Evolutionary conservation across 2,888 invertebrate species (phyloP), one percentile per base, ranked within the genome.

Genomic region (Psococerastis gibbosa): DNA sequence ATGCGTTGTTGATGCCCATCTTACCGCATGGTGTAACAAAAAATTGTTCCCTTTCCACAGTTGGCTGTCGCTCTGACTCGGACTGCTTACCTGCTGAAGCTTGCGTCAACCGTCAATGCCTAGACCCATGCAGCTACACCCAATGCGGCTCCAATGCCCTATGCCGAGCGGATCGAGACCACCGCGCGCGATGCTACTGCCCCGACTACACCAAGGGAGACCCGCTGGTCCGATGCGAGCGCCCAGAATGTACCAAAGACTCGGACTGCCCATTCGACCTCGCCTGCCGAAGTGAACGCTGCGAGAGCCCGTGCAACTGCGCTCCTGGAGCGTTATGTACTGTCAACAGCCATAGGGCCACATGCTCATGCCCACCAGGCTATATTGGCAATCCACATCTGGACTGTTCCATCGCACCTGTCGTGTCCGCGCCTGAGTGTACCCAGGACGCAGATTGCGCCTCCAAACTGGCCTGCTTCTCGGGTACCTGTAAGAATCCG

Each of bases 271-370:
- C 83, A 0, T 71, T 74, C 49, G 77, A 78, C 61, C 64, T 85
- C 51, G 78, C 84, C 6, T 91, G 91, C 55, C 67, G 71, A 48
- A 75, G 75, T 51, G 78, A 78, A 54, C 71, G 70, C 46, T 92
- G 91, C 55, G 73, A 74, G 54, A 77, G 82, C 64, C 88, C 88
- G 5, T 91, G 89, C 60, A 71, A 78, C 43, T 89, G 88, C 57
- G 82, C 83, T n/a, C 62, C 69, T 4, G 71, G 69, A 8, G 82
- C 88, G 2, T 66, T 75, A 47, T 91, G 91, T 54, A 70, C 68
- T 2, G 84, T 85, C 3, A 67, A 70, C 43, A 76, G 82, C 50
- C 89, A 89, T 59, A 63, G 67, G 44, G 74, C 87, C 1, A 67
- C 70, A 42, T 89, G 89, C 54, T 73, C 77, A 52, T 89, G 89